Base-by-base conservation (phyloP, 2,113 vertebrate species). In the Bubo bubo region DNA sequence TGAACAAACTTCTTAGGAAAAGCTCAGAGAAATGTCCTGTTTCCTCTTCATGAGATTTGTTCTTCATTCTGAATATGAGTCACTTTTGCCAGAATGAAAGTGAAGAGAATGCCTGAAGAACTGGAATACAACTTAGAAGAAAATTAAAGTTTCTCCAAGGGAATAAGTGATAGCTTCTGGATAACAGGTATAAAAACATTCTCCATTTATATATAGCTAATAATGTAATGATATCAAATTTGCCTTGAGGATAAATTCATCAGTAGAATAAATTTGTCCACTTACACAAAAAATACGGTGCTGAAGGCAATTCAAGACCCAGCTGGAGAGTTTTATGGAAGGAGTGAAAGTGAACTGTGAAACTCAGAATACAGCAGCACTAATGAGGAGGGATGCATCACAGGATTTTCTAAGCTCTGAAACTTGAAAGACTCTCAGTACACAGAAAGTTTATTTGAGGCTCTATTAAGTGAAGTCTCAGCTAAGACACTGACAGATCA, bases 361-460 rank as follows among this genome's bases (percentile, higher is more conserved):
- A 37, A 10, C 7, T 37, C 24, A 9, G 73, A 74, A 87, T 39
- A 59, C 3, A 68, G 64, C 64, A 87, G 64, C 81, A 49, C 60
- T 93, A 90, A 91, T 87, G 70, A 95, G 81, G 53, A 94, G 62
- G 70, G 84, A 87, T 52, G 87, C 30, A 62, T 55, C n/a, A 30
- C 55, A 82, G 53, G 53, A 30, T 34, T 89, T 72, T 62, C 81
- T 64, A 34, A 73, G 49, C 45, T 92, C 60, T 2, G 4, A 23
- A 86, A 89, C 84, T 87, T 95, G 90, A 96, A 95, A 92, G 84
- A 6, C 28, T 81, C 45, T 45, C 4, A 18, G 52, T 24, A 59
- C 4, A 20, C 68, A 73, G 79, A 49, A 90, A 83, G 67, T 89
- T 93, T 79, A 71, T 89, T 53, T 89, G 80, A 87, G 80, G 73